Evolutionary conservation across 2,888 invertebrate genomes (phyloP).

Genomic region (Tiphia femorata): DNA sequence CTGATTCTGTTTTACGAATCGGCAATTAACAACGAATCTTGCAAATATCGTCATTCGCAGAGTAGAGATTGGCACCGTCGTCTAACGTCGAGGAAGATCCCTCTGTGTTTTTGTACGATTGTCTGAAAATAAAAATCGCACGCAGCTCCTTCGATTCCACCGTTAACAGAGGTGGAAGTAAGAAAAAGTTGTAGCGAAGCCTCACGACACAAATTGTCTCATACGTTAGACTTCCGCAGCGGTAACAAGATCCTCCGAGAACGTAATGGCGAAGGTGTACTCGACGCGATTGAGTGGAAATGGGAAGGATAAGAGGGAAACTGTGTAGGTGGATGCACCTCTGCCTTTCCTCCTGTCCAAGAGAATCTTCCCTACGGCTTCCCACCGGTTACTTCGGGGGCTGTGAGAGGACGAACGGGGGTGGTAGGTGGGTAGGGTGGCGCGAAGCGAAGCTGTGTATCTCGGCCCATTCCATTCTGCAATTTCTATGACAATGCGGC

Average conservation of each 20-base stretch:
- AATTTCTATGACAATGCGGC: slow-evolving; percentile 1
- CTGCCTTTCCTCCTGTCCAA: slow-evolving; percentile 26
- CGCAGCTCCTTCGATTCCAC: background rate
- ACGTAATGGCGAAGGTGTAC: slow-evolving; percentile 41
- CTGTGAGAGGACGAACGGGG: background rate
- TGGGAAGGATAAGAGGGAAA: slow-evolving; percentile 44
- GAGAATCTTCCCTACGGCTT: slow-evolving; percentile 21
- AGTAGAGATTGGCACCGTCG: background rate
- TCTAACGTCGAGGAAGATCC: too few species aligned
- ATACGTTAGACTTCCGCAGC: slow-evolving; percentile 22
- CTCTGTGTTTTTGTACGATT: background rate
- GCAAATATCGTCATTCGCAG: background rate
- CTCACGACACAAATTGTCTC: slow-evolving; percentile 31
- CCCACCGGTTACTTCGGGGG: slow-evolving; percentile 6
- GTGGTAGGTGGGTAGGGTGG: too few species aligned
- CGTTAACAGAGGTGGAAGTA: background rate
- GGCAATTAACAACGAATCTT: background rate
- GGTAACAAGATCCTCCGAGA: slow-evolving; percentile 30
- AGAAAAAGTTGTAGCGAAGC: slow-evolving; percentile 1
- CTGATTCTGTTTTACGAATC: too few species aligned
- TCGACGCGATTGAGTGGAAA: slow-evolving; percentile 46
- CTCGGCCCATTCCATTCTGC: background rate
- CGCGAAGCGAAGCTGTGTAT: too few species aligned
- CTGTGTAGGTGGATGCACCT: slow-evolving; percentile 42
- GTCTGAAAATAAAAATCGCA: too few species aligned